Base-by-base conservation (phyloP, 2,888 invertebrate species). In the Elmis aenea region DNA sequence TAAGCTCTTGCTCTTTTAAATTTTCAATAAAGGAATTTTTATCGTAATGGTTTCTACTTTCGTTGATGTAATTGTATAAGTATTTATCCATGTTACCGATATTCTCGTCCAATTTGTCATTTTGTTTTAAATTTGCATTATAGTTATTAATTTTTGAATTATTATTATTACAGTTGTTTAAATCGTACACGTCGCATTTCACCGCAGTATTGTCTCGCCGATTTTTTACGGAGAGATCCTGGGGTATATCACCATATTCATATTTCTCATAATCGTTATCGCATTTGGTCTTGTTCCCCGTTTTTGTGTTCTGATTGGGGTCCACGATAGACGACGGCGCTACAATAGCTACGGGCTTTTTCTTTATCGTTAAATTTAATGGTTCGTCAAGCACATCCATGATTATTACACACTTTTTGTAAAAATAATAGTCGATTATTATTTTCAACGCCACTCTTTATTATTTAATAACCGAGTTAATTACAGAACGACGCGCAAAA, bases 281-380 rank as follows among this genome's bases (percentile, higher is more conserved):
- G 34, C 51, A 46, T 31, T 54, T 52, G 26, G 51, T 32, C 33
- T 39, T 33, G 30, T 45, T 49, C n/a, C 32, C 42, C 9, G 32
- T 45, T 30, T 54, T 54, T 26, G 47, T 47, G 36, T 55, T 57
- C 21, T 53, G 51, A 28, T 52, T 53, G 15, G 46, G 46, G 26
- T 47, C 40, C 32, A 55, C 42, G 13, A 56, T 57, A 30, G 68
- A 60, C 8, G 69, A 73, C 18, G 74, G 74, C 10, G 73, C 71
- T 22, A 74, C 74, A 35, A 74, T 70, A 26, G 74, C 74, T 33
- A 74, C 70, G 28, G 74, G 74, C 59, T 69, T 67, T 56, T 71
- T 72, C 50, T 67, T 68, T 45, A 71, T 60, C 38, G 70, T 70
- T 48, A 72, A 58, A 61, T 72, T 71, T 48, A 72, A 54, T 18